A percentile compares a stretch with the other conserved stretches of the same genome.
phyloP scores from a whole-genome alignment of 2,888 invertebrate species.

The Charanyca ferruginea region DNA sequence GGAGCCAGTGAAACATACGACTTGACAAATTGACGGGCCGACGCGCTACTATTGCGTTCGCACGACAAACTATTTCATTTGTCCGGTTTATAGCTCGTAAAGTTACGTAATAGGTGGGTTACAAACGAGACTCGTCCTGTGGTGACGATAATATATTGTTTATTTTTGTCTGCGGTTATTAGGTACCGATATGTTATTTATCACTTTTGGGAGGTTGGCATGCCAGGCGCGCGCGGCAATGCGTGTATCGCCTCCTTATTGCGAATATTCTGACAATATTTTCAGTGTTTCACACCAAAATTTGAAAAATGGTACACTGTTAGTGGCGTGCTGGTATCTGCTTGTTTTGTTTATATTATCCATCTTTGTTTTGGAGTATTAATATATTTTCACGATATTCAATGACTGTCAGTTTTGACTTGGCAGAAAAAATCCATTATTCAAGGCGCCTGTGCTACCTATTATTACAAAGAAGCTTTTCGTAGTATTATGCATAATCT shows the following conservation, averaged over 20 bases:
- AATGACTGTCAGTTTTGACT: slow-evolving; percentile 2
- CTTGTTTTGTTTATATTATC: slow-evolving; percentile 7
- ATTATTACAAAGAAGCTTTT: slow-evolving; percentile 9
- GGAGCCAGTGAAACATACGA: slow-evolving; percentile 69
- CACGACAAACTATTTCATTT: slow-evolving; percentile 79
- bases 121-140: slow-evolving; percentile 66
- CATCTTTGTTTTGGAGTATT: background rate
- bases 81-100: slow-evolving; percentile 79
- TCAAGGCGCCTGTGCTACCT: background rate
- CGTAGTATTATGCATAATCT: background rate
- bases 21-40: slow-evolving; percentile 77
- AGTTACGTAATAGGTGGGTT: slow-evolving; percentile 69
- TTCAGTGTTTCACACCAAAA: slow-evolving; percentile 49
- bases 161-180: slow-evolving; percentile 70
- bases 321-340: slow-evolving; percentile 27
- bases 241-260: slow-evolving; percentile 62
- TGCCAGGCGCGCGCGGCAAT: slow-evolving; percentile 45
- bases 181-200: slow-evolving; percentile 67
- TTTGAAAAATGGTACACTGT: slow-evolving; percentile 49
- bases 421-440: background rate
- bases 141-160: slow-evolving; percentile 73
- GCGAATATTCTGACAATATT: slow-evolving; percentile 55
- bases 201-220: slow-evolving; percentile 61
- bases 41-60: slow-evolving; percentile 68
- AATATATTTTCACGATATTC: slow-evolving; percentile 20